phyloP scores from a whole-genome alignment of 2,113 vertebrate species.

The Tachysurus fulvidraco region DNA sequence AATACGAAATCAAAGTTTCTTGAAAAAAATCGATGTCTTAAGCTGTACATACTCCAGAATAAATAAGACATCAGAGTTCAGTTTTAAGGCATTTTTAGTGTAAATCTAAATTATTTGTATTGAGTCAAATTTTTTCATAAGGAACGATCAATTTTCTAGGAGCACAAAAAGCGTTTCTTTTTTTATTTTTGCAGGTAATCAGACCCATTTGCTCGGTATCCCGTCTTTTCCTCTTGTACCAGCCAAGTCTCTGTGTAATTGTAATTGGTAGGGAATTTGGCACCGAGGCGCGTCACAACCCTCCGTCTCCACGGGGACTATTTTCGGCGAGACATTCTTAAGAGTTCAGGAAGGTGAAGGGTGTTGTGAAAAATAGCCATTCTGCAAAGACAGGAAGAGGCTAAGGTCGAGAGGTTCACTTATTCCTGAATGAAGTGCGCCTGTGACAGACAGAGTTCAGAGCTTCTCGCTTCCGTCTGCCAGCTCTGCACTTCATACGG shows the following conservation, averaged over 20 bases:
- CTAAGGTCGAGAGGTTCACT: conserved; percentile 37
- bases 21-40: too few species aligned
- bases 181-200: not conserved
- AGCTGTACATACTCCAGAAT: not conserved
- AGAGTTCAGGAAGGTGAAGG: conserved; percentile 52
- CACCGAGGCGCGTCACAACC: conserved; percentile 17
- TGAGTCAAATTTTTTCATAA: not conserved
- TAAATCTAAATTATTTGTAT: not conserved
- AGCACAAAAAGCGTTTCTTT: not conserved
- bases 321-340: conserved; percentile 54
- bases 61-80: not conserved
- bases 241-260: not conserved
- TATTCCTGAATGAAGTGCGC: conserved; percentile 50
- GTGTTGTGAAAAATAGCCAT: conserved; percentile 52
- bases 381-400: conserved; percentile 42
- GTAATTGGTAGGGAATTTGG: conserved; percentile 35
- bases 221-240: not conserved
- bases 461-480: conserved; percentile 23
- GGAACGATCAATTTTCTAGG: not conserved
- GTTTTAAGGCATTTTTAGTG: not conserved
- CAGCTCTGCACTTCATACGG: conserved; percentile 24
- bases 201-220: not conserved
- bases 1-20: not conserved
- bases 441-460: conserved; percentile 48
- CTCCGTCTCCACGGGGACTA: conserved; percentile 36